Base-by-base conservation (phyloP, 2,888 invertebrate genomes). In the Leptopilina drosophilae region DNA sequence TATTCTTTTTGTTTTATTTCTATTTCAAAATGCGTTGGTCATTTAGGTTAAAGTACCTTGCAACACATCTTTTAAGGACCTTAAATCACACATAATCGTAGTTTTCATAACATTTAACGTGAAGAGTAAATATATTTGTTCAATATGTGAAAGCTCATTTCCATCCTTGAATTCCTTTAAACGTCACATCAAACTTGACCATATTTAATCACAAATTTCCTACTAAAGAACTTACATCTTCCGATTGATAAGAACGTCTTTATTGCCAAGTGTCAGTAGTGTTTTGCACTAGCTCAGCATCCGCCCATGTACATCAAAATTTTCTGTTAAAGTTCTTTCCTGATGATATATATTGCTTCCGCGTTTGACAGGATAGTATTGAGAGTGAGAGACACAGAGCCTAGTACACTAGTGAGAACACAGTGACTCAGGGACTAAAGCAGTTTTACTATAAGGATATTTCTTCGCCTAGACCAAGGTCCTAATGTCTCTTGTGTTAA, bases 11-110 rank as follows among this genome's bases (percentile, higher is more conserved):
- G 8, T 62, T 62, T 62, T 15, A n/a, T 62, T 62, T 62, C 1
- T 62, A 8, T 62, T 62, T 15, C 15, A 64, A 64, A 64, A 33
- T 64, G 14, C 64, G 64, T 64, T 64, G n/a, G 64, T 14, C 64
- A 64, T 12, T 64, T 64, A 40, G 33, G 64, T 64, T n/a, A n/a
- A n/a, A n/a, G n/a, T n/a, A n/a, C n/a, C n/a, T n/a, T n/a, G n/a
- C n/a, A n/a, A n/a, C n/a, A n/a, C n/a, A n/a, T n/a, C n/a, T n/a
- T n/a, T n/a, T n/a, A n/a, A n/a, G n/a, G n/a, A n/a, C n/a, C n/a
- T n/a, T n/a, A n/a, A n/a, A n/a, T n/a, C n/a, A n/a, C n/a, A n/a
- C n/a, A n/a, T n/a, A n/a, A n/a, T n/a, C n/a, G n/a, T n/a, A n/a
- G n/a, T n/a, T n/a, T n/a, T n/a, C n/a, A n/a, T n/a, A n/a, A n/a